Conservation (phyloP, 2,888 invertebrate genomes). For the Epistrophella euchroma region DNA sequence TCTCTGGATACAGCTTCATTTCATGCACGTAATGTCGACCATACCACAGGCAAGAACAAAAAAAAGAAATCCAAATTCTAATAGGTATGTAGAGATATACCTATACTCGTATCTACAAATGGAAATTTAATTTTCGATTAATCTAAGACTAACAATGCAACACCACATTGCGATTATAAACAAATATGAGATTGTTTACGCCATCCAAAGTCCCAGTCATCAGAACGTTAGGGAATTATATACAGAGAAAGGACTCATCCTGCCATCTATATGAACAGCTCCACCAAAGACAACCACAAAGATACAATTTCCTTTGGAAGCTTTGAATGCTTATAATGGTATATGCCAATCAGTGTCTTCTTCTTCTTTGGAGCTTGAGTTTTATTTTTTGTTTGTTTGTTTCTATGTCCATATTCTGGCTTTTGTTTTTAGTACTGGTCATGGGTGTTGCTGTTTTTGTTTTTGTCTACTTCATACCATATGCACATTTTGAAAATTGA, state of each 20-base stretch:
- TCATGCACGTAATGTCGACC: no score
- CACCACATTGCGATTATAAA: constrained; percentile 73
- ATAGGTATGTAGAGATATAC: not conserved
- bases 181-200: constrained; percentile 65
- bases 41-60: not conserved
- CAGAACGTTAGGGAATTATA: constrained; percentile 5
- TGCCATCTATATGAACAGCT: not conserved
- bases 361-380: constrained; percentile 9
- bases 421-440: constrained; percentile 26
- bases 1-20: not conserved
- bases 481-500: constrained; percentile 65
- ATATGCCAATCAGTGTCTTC: constrained; percentile 70
- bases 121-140: constrained; percentile 71
- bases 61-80: constrained; percentile 14
- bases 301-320: constrained; percentile 41
- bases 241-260: not conserved
- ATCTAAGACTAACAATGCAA: constrained; percentile 72
- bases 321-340: constrained; percentile 49
- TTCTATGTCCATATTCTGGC: constrained; percentile 30
- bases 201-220: not conserved
- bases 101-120: constrained; percentile 42
- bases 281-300: not conserved
- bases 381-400: constrained; percentile 16
- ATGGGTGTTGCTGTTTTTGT: constrained; percentile 23
- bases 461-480: not conserved